Evolutionary conservation across 2,113 vertebrate genomes (phyloP), one percentile per base, ranked within the genome.

Genomic region (Gallinago media): DNA sequence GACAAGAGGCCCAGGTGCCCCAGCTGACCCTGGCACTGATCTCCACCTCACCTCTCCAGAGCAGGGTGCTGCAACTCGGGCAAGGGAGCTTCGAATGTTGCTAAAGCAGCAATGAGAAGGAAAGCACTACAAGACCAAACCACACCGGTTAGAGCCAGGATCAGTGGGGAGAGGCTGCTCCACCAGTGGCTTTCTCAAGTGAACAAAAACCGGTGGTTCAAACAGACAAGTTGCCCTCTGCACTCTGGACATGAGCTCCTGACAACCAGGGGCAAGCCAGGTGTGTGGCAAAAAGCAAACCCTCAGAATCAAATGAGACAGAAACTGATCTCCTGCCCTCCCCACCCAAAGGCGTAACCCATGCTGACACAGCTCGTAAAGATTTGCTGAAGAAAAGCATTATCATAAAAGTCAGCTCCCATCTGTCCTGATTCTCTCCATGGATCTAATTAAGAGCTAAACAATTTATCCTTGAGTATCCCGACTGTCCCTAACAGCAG

Each of bases 11-110:
- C 19, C 9, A 0, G 5, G 68, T 15, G 71, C 4, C 21, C 11
- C 63, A 71, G 38, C 14, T n/a, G 38, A 20, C 14, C 23, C 49
- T 26, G 5, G 3, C 13, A 8, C 61, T 6, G 26, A 84, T 25
- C 15, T 15, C 32, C 17, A 36, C 15, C 22, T 11, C 0, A 0
- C 36, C 49, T 46, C 67, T 34, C 25, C 2, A 13, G 32, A 84
- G 34, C 40, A 32, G 29, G 15, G 22, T 11, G 12, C 4, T 21
- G 15, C 32, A 46, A 8, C 46, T 58, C 1, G 1, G 61, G 56
- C 32, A n/a, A 52, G 29, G 13, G 29, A 82, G 36, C 8, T 32
- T 15, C 47, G 11, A 54, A 21, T 31, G n/a, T 74, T 16, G 2
- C 11, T 12, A 59, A 31, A 47, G 47, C 23, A 75, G 58, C 72